Percentiles rank a stretch among this genome's conserved stretches.
These are phyloP conservation scores for Nannoperca obscura DNA, from an alignment of 2,797 vertebrate species.

Conservation along the genomic window DNA sequence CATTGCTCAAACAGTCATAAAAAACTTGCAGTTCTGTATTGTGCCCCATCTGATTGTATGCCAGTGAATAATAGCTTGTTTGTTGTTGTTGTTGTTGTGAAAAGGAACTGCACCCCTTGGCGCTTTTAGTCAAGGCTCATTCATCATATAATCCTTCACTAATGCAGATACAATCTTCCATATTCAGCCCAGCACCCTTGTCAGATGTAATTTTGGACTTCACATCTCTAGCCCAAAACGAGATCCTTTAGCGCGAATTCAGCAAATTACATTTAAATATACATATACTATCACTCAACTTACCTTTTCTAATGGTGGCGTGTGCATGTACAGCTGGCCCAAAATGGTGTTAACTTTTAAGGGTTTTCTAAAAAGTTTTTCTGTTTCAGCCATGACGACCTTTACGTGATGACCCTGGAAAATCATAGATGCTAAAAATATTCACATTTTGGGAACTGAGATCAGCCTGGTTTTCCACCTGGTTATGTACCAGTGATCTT, in stretches of 20 bases:
- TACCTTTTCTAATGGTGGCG: slow-evolving; percentile 2
- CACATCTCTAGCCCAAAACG: neutral
- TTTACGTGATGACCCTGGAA: neutral
- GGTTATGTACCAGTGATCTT: neutral
- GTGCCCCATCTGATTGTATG: neutral
- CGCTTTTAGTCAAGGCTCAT: slow-evolving; percentile 7
- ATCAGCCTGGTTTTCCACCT: neutral
- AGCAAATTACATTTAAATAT: slow-evolving; percentile 21
- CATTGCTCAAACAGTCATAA: slow-evolving; percentile 12
- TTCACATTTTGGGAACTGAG: neutral
- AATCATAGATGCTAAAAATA: neutral
- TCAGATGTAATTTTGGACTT: slow-evolving; percentile 17
- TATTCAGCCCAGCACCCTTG: slow-evolving; percentile 1
- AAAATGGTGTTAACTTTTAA: neutral
- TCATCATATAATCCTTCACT: neutral
- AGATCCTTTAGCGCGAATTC: neutral
- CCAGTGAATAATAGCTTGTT: slow-evolving; percentile 1
- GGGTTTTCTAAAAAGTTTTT: neutral
- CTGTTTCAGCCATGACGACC: neutral
- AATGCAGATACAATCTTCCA: slow-evolving; percentile 1
- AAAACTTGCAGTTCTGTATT: neutral
- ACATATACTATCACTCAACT: slow-evolving; percentile 16
- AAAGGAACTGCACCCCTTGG: neutral
- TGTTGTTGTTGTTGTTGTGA: neutral
- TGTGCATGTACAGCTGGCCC: neutral